Evolutionary conservation across 1,140 invertebrate genomes (phyloP).

Genomic region (Camponotus vicinus): DNA sequence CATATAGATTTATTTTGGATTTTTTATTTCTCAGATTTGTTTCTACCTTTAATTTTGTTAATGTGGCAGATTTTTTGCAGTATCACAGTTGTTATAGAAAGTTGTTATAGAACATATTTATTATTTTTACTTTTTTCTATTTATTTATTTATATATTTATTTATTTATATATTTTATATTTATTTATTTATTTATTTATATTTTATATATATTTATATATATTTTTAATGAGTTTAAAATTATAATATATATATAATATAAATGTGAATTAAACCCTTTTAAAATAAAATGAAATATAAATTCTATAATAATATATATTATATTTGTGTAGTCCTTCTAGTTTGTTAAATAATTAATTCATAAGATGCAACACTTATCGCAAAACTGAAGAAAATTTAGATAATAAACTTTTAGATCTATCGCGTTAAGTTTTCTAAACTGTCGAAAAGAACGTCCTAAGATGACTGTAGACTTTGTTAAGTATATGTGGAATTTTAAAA

Average conservation of each 20-base stretch:
- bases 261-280: background rate
- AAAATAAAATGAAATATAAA: background rate
- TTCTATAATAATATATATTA: too few species aligned
- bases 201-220: too few species aligned
- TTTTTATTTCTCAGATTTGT: background rate
- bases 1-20: background rate
- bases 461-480: slow-evolving; percentile 2
- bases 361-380: too few species aligned
- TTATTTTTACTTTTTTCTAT: too few species aligned
- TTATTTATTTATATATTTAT: too few species aligned
- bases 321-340: too few species aligned
- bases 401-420: background rate
- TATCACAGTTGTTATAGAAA: background rate
- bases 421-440: slow-evolving; percentile 19
- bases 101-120: background rate
- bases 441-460: background rate
- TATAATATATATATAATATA: too few species aligned
- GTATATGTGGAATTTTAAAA: slow-evolving; percentile 23
- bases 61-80: background rate
- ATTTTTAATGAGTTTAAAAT: too few species aligned
- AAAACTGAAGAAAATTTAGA: background rate
- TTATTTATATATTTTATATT: too few species aligned
- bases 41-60: background rate
- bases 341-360: too few species aligned
- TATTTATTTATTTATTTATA: too few species aligned